A percentile compares a stretch with the other conserved stretches of the same genome.
Evolutionary conservation across 2,888 invertebrate genomes (phyloP).

Genomic region (Nomada flava): DNA sequence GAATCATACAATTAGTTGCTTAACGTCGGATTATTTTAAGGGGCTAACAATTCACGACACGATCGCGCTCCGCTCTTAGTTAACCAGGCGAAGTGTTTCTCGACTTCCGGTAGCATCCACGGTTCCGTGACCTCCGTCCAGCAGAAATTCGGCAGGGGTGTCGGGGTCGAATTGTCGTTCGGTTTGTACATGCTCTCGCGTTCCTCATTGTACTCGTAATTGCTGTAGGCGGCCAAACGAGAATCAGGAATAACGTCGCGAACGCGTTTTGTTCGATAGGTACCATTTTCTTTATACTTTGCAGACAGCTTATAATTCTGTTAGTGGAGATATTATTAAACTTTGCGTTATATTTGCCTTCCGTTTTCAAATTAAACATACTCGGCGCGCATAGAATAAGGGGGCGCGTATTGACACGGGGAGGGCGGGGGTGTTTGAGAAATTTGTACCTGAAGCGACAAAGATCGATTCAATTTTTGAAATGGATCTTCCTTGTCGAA

Average conservation of each 20-base stretch:
- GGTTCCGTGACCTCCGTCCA: slow-evolving; percentile 72
- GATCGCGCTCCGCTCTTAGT: slow-evolving; percentile 44
- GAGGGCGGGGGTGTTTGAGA: neutral
- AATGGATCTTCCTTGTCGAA: slow-evolving; percentile 76
- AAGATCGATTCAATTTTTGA: slow-evolving; percentile 77
- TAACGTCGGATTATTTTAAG: slow-evolving; percentile 4
- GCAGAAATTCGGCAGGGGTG: slow-evolving; percentile 40
- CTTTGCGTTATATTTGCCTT: neutral
- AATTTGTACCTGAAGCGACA: slow-evolving; percentile 79
- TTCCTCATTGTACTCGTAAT: slow-evolving; percentile 87
- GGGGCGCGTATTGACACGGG: too few species aligned
- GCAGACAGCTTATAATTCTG: slow-evolving; percentile 61
- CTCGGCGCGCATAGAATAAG: neutral
- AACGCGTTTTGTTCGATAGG: slow-evolving; percentile 84
- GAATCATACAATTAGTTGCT: neutral
- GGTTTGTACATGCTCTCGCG: slow-evolving; percentile 84
- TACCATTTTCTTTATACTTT: slow-evolving; percentile 73
- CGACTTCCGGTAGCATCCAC: slow-evolving; percentile 80
- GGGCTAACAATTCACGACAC: slow-evolving; percentile 70
- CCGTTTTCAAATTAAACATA: neutral
- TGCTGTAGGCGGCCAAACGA: slow-evolving; percentile 86
- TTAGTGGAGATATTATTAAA: neutral
- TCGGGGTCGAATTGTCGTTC: slow-evolving; percentile 25
- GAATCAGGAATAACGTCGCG: slow-evolving; percentile 88
- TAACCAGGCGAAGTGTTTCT: slow-evolving; percentile 77